Conservation (phyloP, 2,888 invertebrate species). For the Drosophila prostipennis region DNA sequence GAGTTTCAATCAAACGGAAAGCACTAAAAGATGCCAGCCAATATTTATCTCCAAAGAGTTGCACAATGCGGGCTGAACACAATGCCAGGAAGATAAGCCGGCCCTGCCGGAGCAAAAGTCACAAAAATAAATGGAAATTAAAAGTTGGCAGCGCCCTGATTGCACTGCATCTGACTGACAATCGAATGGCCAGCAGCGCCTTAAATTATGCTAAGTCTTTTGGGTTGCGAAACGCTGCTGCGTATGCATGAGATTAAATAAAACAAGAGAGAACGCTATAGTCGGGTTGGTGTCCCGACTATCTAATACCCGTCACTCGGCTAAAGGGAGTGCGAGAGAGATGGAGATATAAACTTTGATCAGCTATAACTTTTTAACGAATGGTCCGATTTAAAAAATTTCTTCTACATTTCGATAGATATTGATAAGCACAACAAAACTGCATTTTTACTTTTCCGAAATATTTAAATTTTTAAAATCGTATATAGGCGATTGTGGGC, state of each 20-base stretch:
- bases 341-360: no score
- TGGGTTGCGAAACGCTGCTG: neutral
- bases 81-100: slow-evolving; percentile 53
- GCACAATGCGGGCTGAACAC: slow-evolving; percentile 59
- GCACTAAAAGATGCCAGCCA: slow-evolving; percentile 50
- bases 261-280: no score
- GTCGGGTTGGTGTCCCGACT: no score
- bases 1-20: slow-evolving; percentile 62
- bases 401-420: no score
- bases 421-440: no score
- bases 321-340: no score
- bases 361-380: no score
- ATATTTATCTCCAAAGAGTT: slow-evolving; percentile 52
- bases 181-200: slow-evolving; percentile 12
- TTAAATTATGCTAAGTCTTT: slow-evolving; percentile 20
- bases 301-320: no score
- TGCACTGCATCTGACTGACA: slow-evolving; percentile 38
- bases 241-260: slow-evolving; percentile 31
- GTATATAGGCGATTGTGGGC: no score
- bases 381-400: no score
- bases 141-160: slow-evolving; percentile 54
- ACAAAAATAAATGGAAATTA: slow-evolving; percentile 69
- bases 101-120: slow-evolving; percentile 48
- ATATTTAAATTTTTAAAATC: no score
- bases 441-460: no score